Evolutionary conservation across 2,888 invertebrate genomes (phyloP).

Genomic region (Coelinius sp.): DNA sequence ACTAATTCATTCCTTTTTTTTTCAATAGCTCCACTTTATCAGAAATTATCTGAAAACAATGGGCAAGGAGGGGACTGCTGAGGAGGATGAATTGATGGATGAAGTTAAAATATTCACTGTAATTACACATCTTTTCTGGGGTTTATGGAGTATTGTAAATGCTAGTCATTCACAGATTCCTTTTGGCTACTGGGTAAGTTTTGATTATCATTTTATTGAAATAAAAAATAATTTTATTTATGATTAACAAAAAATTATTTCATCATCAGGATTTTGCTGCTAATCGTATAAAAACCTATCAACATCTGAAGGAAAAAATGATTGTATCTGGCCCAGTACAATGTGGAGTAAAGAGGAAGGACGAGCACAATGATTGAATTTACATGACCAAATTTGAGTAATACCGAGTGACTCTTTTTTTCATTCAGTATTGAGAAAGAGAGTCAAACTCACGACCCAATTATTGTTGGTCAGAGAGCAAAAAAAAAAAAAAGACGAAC

Average conservation of each 20-base stretch:
- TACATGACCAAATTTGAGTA: neutral
- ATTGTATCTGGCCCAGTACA: slow-evolving; percentile 48
- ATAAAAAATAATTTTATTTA: neutral
- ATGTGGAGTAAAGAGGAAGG: slow-evolving; percentile 50
- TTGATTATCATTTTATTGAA: neutral
- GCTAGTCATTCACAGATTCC: slow-evolving; percentile 89
- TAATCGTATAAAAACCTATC: slow-evolving; percentile 76
- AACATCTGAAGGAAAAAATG: slow-evolving; percentile 75
- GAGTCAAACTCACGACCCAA: neutral
- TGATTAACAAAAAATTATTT: neutral
- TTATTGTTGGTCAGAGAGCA: neutral
- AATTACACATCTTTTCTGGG: slow-evolving; percentile 95
- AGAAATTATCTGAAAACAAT: slow-evolving; percentile 67
- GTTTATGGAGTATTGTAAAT: slow-evolving; percentile 92
- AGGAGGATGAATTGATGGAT: slow-evolving; percentile 76
- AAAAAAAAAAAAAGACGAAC: neutral
- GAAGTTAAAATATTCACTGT: slow-evolving; percentile 90
- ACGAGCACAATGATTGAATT: slow-evolving; percentile 50
- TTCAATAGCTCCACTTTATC: slow-evolving; percentile 69
- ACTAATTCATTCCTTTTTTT: slow-evolving; percentile 43
- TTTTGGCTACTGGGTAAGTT: slow-evolving; percentile 93
- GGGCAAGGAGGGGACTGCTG: slow-evolving; percentile 70
- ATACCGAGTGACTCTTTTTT: neutral
- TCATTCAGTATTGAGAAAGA: neutral
- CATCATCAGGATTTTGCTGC: slow-evolving; percentile 78